Base-by-base conservation (phyloP, 2,888 invertebrate genomes). In the Ichneumoninae sp. region DNA sequence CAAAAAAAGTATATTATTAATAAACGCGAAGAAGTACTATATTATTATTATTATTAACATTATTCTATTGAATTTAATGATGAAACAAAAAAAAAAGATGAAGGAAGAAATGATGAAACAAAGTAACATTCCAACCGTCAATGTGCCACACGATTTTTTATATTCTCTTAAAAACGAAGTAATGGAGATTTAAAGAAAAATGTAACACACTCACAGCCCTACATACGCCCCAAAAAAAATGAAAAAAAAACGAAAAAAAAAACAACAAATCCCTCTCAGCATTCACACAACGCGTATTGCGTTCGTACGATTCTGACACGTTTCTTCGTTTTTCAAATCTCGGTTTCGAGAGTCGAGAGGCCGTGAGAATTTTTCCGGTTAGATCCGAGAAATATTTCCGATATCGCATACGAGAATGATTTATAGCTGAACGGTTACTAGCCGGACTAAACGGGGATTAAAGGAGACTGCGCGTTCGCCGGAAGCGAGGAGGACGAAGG, bases 51-150 rank as follows among this genome's bases (percentile, higher is more conserved):
- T 83, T 68, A 71, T 86, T 87, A 89, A 87, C 84, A 87, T 82
- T 86, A 86, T 87, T 87, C 82, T 75, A 82, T 86, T 89, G 91
- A 92, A 92, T 92, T 91, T 91, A 92, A 92, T 89, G 86, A 88
- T 83, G 89, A 90, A 89, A 89, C 40, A 84, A 87, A 90, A 89
- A 91, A 76, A 84, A 85, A 72, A 75, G 66, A 80, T 60, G 7
- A 62, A 80, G 57, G 44, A 80, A 83, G 74, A 69, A 79, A 80
- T 72, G 57, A 83, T 86, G 85, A 88, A 91, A 92, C 92, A 94
- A 94, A 93, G 91, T 94, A 95, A 95, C 95, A 95, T 95, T 95
- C 95, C 95, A 95, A 95, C 95, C 95, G 94, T 95, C 94, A 95
- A 95, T 95, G 95, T 95, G 95, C 95, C 95, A 95, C 95, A 95